Conservation (phyloP, 2,888 invertebrate genomes). For the Eristalis arbustorum region DNA sequence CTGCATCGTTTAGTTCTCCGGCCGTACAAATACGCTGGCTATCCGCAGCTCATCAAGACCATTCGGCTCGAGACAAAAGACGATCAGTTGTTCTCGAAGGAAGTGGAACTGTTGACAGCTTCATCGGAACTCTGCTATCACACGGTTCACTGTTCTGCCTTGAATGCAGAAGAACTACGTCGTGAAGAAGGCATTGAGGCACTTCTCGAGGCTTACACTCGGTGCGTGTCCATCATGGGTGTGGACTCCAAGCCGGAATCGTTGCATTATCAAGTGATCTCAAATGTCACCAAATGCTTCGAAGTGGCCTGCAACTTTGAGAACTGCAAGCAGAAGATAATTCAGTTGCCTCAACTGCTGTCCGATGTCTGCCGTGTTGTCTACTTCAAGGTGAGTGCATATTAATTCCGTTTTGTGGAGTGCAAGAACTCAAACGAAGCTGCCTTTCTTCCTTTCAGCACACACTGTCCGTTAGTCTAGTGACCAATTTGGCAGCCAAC, state of each 20-base stretch:
- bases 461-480: conserved; percentile 94
- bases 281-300: conserved; percentile 94
- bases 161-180: conserved; percentile 98
- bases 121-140: conserved; percentile 97
- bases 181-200: conserved; percentile 94
- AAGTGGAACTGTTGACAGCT: conserved; percentile 90
- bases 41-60: conserved; percentile 97
- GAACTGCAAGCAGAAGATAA: conserved; percentile 92
- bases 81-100: conserved; percentile 94
- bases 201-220: conserved; percentile 93
- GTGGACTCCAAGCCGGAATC: conserved; percentile 89
- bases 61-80: conserved; percentile 96
- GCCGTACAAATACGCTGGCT: conserved; percentile 99
- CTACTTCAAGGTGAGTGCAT: conserved; percentile 88
- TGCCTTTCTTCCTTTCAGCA: conserved; percentile 81
- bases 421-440: neutral
- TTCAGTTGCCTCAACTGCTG: conserved; percentile 92
- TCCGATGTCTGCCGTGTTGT: conserved; percentile 92
- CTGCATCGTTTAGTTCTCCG: conserved; percentile 85
- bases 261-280: conserved; percentile 94
- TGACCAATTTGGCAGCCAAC: conserved; percentile 92
- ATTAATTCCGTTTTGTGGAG: neutral
- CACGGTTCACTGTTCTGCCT: conserved; percentile 96
- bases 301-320: conserved; percentile 97
- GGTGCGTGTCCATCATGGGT: conserved; percentile 95